Conservation (phyloP, 37 sponge, comb jelly and placozoan species). For the Oopsacas minuta region DNA sequence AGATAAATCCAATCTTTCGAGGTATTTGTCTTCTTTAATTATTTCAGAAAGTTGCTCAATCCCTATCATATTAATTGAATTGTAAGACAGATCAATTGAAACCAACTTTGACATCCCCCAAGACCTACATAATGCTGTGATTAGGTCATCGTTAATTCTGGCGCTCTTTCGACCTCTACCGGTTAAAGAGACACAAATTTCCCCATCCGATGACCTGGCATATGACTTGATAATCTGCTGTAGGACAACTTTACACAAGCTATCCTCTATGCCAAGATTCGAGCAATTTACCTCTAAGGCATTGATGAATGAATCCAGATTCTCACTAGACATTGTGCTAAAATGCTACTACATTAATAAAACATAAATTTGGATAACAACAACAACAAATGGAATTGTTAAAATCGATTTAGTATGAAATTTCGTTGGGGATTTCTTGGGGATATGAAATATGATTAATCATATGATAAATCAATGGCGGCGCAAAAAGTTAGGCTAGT, state of each 20-base stretch:
- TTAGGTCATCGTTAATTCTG: constrained; percentile 8
- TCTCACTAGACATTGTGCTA: background rate
- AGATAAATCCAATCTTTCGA: background rate
- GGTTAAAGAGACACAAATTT: background rate
- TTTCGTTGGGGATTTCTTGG: no score
- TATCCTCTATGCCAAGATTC: background rate
- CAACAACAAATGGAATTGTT: no score
- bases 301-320: background rate
- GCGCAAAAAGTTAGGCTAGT: no score
- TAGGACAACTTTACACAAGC: background rate
- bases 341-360: no score
- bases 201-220: background rate
- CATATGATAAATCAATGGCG: no score
- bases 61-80: background rate
- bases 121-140: background rate
- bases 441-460: no score
- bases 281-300: background rate
- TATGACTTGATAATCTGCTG: background rate
- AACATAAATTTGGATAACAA: no score
- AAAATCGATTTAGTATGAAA: no score
- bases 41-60: background rate
- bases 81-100: background rate
- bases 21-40: background rate
- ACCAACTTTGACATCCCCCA: background rate
- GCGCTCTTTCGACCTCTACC: background rate